phyloP scores from a whole-genome alignment of 2,797 vertebrate genomes.

The Acrocephalus scirpaceus region DNA sequence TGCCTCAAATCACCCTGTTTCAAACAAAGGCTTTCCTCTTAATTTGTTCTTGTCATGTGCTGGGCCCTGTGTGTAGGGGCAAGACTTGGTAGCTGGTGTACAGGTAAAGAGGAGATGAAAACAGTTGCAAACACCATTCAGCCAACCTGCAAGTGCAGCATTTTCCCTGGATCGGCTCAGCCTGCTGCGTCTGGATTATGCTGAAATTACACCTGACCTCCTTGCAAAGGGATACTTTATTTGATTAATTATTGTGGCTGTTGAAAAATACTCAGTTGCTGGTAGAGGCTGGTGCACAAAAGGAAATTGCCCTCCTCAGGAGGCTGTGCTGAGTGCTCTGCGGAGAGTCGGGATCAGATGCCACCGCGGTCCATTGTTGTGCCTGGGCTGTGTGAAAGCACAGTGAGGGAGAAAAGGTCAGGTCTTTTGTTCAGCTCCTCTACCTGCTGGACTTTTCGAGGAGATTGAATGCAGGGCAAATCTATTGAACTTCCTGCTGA shows the following conservation, averaged over 20 bases:
- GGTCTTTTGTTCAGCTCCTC: conserved; percentile 40
- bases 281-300: conserved; percentile 21
- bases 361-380: neutral
- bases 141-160: neutral
- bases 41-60: neutral
- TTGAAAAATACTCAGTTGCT: neutral
- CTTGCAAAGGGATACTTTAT: conserved; percentile 52
- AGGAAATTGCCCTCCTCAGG: neutral
- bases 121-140: neutral
- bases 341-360: neutral
- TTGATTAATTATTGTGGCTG: conserved; percentile 39
- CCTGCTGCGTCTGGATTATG: neutral
- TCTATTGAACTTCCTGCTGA: conserved; percentile 42
- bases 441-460: neutral
- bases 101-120: neutral
- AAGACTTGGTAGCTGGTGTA: neutral
- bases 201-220: conserved; percentile 50
- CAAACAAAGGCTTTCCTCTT: neutral
- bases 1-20: neutral
- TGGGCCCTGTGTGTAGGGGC: neutral
- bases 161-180: neutral
- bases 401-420: conserved; percentile 11
- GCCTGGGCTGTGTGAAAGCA: neutral
- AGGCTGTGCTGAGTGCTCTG: neutral
- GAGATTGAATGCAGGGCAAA: conserved; percentile 35